Base-by-base conservation (phyloP, 1,140 invertebrate species). In the Heliothis virescens region DNA sequence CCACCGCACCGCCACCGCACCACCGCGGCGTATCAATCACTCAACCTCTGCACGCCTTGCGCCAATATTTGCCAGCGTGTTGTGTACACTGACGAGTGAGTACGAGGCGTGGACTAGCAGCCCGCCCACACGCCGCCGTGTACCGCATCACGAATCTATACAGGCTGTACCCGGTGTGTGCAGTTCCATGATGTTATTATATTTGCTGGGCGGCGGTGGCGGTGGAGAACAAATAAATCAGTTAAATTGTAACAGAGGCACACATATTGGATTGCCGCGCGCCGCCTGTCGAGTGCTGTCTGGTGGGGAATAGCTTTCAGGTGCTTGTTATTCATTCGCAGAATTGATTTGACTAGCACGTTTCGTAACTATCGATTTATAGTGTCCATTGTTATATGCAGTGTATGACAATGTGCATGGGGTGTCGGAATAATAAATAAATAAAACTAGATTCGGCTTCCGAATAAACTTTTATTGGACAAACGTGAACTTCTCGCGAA, bases 381-480 rank as follows among this genome's bases (percentile, higher is more conserved):
- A 18, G 10, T 59, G 21, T 60, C 5, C 29, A 16, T 63, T 41
- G 13, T 26, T 9, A 50, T n/a, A 26, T 52, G 16, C 16, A 16
- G 10, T 15, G 60, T 16, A 11, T 10, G 16, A n/a, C n/a, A 41
- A 47, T 18, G 63, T 53, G 60, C 21, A 11, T 3, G 60, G 41
- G 29, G 55, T 9, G 4, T 15, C 1, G 21, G 34, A 52, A 18
- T 1, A 16, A 18, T 41, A 78, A 69, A 41, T 67, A 83, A 92
- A 90, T 88, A 77, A 92, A 93, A 92, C 87, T 74, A 82, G 57
- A 50, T 81, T 87, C 84, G 85, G 90, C 90, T 92, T 86, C 87
- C 87, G 90, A 91, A 92, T 92, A 91, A 93, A 90, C 86, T 87
- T 93, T 92, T 93, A 93, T 92, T 93, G 90, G 91, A 92, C 88